phyloP scores from a whole-genome alignment of 2,113 vertebrate species.

The Gobiocypris rarus region DNA sequence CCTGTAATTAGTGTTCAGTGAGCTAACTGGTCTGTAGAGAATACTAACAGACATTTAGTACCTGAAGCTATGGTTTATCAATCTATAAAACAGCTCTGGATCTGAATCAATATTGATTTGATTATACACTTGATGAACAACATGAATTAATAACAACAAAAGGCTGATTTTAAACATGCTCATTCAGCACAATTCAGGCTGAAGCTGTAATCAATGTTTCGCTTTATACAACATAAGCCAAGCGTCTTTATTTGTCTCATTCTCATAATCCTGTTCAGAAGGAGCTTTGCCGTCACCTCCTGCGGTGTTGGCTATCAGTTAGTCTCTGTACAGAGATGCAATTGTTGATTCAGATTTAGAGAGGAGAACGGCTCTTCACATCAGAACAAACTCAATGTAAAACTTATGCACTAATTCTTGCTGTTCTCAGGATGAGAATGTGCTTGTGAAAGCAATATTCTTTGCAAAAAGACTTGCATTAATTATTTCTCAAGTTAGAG shows the following conservation, averaged over 20 bases:
- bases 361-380: not conserved
- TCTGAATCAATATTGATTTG: not conserved
- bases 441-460: not conserved
- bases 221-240: not conserved
- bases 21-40: not conserved
- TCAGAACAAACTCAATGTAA: not conserved
- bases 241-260: conserved; percentile 22
- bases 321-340: conserved; percentile 18
- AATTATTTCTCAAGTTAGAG: not conserved
- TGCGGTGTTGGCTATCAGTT: conserved; percentile 22
- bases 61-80: not conserved
- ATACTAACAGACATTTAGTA: not conserved
- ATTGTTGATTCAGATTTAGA: conserved; percentile 17
- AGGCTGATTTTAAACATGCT: not conserved
- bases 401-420: not conserved
- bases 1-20: not conserved
- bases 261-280: conserved; percentile 23
- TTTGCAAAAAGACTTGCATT: conserved; percentile 1
- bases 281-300: conserved; percentile 23
- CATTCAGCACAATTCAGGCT: not conserved
- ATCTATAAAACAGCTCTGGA: not conserved
- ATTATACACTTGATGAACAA: not conserved
- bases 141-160: not conserved
- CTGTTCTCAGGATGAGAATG: not conserved
- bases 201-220: not conserved